phyloP scores from a whole-genome alignment of 2,113 vertebrate genomes.

The Uria aalge region DNA sequence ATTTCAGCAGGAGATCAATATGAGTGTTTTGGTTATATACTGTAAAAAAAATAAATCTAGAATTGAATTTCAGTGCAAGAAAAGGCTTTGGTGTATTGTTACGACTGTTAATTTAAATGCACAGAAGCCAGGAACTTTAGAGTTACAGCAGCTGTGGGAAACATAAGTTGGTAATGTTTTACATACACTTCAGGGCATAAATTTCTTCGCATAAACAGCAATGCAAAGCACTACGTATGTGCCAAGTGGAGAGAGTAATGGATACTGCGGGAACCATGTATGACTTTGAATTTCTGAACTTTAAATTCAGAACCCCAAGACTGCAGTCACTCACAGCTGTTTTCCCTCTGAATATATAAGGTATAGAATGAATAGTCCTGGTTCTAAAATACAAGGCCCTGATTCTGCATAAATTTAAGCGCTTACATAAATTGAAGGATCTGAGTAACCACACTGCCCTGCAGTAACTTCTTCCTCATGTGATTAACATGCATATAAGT shows the following conservation, averaged over 20 bases:
- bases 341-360: not conserved
- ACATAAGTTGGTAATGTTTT: slow-evolving; percentile 29
- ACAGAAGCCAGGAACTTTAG: slow-evolving; percentile 5
- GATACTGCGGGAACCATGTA: slow-evolving; percentile 12
- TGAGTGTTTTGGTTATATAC: not conserved
- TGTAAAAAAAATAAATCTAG: not conserved
- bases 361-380: not conserved
- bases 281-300: slow-evolving; percentile 56
- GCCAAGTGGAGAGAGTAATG: slow-evolving; percentile 32
- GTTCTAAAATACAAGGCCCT: not conserved
- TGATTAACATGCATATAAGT: not conserved
- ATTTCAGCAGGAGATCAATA: not conserved
- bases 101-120: not conserved
- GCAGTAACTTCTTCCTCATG: not conserved
- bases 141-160: slow-evolving; percentile 9
- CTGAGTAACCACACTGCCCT: not conserved
- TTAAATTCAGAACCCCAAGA: slow-evolving; percentile 20
- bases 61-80: slow-evolving; percentile 17
- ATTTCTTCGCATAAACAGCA: slow-evolving; percentile 42
- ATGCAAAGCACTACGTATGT: not conserved
- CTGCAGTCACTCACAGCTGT: not conserved
- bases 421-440: not conserved
- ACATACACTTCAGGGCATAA: not conserved
- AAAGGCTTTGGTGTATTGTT: not conserved
- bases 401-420: slow-evolving; percentile 1